Percentiles rank a stretch among this genome's conserved stretches.
Conservation (phyloP, 1,140 invertebrate genomes). For the Zaprionus inermis region DNA sequence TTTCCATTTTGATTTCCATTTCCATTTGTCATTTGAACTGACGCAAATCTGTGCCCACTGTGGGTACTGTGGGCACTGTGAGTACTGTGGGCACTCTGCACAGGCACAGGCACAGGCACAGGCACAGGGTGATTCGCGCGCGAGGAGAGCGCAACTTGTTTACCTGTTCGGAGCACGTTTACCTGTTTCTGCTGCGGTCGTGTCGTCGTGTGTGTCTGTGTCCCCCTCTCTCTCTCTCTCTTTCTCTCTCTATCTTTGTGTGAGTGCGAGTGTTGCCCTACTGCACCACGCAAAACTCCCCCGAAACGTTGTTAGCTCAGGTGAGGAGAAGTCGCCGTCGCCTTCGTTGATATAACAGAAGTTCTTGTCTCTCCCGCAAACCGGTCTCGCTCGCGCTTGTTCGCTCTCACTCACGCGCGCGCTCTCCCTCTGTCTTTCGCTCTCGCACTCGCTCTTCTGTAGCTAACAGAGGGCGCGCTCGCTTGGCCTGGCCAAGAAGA, state of each 20-base stretch:
- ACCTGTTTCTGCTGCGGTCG: conserved; percentile 59
- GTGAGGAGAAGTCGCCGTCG: conserved; percentile 13
- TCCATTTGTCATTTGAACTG: conserved; percentile 53
- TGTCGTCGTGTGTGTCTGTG: not conserved
- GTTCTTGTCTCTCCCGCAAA: conserved; percentile 52
- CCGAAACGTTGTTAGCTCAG: conserved; percentile 37
- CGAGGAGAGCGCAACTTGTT: conserved; percentile 38
- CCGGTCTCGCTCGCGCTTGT: conserved; percentile 40
- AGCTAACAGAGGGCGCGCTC: conserved; percentile 3
- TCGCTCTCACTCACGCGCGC: not conserved
- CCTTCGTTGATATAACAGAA: conserved; percentile 59
- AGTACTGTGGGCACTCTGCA: not conserved
- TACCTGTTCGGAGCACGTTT: conserved; percentile 60
- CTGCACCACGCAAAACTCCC: conserved; percentile 66
- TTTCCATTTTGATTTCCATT: conserved; percentile 31
- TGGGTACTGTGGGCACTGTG: not conserved
- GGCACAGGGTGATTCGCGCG: conserved; percentile 57
- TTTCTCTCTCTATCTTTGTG: not conserved
- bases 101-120: not conserved
- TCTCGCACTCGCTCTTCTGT: conserved; percentile 9
- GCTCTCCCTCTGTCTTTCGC: not conserved
- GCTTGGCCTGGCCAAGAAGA: conserved; percentile 46
- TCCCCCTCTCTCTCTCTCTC: not conserved
- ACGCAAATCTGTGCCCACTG: conserved; percentile 36
- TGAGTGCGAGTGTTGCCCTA: conserved; percentile 28